Conservation (phyloP, 2,888 invertebrate species). For the Plagodis pulveraria region DNA sequence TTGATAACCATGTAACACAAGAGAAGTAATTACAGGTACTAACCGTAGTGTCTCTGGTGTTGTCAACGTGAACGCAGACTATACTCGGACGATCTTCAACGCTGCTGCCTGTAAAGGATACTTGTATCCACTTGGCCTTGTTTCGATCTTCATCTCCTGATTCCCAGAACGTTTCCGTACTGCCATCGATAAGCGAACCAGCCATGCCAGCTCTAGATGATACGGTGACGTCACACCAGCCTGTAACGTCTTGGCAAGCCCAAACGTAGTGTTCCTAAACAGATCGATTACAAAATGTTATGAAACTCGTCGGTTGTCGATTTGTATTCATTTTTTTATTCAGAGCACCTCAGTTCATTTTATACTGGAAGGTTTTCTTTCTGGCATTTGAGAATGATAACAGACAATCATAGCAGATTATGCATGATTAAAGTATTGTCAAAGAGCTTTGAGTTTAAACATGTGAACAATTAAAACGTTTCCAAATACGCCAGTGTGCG, state of each 20-base stretch:
- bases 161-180: slow-evolving; percentile 99
- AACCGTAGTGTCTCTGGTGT: slow-evolving; percentile 95
- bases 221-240: slow-evolving; percentile 91
- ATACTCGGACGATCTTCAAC: slow-evolving; percentile 86
- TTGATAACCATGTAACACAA: background rate
- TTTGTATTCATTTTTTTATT: no score
- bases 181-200: slow-evolving; percentile 95
- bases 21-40: slow-evolving; percentile 38
- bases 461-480: no score
- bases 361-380: no score
- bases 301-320: no score
- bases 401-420: no score
- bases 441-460: no score
- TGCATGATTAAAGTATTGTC: no score
- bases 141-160: slow-evolving; percentile 98
- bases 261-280: slow-evolving; percentile 85
- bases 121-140: slow-evolving; percentile 93
- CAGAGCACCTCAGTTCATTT: no score
- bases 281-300: background rate
- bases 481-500: no score
- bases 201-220: slow-evolving; percentile 98
- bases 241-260: slow-evolving; percentile 90
- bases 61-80: slow-evolving; percentile 96
- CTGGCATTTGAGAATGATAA: no score
- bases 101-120: slow-evolving; percentile 70